Conservation (phyloP, 2,888 invertebrate genomes). For the Rhagonycha fulva region DNA sequence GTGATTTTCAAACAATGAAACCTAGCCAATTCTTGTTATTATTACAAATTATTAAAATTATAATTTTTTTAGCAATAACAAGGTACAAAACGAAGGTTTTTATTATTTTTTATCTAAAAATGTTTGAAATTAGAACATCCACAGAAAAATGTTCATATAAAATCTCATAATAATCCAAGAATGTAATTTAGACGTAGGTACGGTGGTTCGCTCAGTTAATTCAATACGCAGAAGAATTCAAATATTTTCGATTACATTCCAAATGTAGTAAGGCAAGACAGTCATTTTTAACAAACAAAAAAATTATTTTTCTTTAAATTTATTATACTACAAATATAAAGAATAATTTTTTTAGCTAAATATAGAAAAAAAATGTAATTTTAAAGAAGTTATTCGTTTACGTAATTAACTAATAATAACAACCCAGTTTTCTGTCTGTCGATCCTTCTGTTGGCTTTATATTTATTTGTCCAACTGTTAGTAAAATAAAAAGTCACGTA, state of each 20-base stretch:
- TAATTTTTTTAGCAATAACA: not conserved
- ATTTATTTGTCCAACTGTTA: no score
- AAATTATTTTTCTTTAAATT: not conserved
- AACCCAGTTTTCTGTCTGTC: no score
- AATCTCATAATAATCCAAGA: constrained; percentile 23
- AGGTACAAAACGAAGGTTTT: not conserved
- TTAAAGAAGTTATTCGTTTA: no score
- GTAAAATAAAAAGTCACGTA: no score
- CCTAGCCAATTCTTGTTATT: no score
- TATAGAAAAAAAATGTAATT: no score
- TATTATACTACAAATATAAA: no score
- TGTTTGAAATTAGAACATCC: not conserved
- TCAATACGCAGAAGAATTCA: constrained; percentile 23
- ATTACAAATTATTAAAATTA: not conserved
- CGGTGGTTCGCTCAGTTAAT: constrained; percentile 33
- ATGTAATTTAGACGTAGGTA: constrained; percentile 40
- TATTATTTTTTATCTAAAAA: not conserved
- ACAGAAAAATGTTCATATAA: not conserved
- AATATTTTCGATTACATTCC: not conserved
- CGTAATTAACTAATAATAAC: no score
- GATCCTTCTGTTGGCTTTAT: no score
- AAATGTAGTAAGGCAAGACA: not conserved
- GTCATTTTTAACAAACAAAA: not conserved
- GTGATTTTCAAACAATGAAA: no score
- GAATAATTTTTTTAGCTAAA: no score